Base-by-base conservation (phyloP, 2,113 vertebrate species). In the Xerus inauris region DNA sequence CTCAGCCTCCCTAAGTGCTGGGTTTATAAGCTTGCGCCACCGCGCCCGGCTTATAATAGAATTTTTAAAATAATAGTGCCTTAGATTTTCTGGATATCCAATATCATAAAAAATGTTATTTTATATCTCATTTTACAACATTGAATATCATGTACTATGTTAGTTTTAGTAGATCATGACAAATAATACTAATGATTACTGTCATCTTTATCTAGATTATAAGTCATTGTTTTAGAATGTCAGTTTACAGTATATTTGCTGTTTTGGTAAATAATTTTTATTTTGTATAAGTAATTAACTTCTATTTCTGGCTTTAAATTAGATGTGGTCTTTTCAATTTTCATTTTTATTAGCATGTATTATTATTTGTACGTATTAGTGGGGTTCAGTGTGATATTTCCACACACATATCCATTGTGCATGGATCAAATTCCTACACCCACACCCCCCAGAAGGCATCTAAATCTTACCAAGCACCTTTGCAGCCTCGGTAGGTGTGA, bases 281-380 rank as follows among this genome's bases (percentile, higher is more conserved):
- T 95, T 75, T 89, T 79, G 1, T 69, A 4, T 69, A 80, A 69
- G 0, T 79, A 72, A 88, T 76, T 47, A 86, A 42, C 65, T 69
- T 92, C 92, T 93, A 26, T 83, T 87, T 35, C 54, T 94, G 75
- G 42, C 65, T 95, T 94, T 87, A 84, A 87, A 67, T 84, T 73
- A 87, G 59, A 62, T 89, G 42, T 85, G 20, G 65, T 42, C 22
- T 20, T 87, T 86, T 79, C 28, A 67, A 38, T 4, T 80, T 59
- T 45, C 26, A 35, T 83, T 42, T 64, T n/a, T 83, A 64, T 73
- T 85, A 85, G 14, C 13, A 45, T 45, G 22, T 72, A 26, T 40
- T 71, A 71, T 57, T 69, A 45, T 59, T 77, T 62, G 8, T 32
- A 45, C 4, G 8, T 59, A 32, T 38, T 32, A 80, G 7, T 87